Evolutionary conservation across 2,797 vertebrate genomes (phyloP).

Genomic region (Hydrophis major): DNA sequence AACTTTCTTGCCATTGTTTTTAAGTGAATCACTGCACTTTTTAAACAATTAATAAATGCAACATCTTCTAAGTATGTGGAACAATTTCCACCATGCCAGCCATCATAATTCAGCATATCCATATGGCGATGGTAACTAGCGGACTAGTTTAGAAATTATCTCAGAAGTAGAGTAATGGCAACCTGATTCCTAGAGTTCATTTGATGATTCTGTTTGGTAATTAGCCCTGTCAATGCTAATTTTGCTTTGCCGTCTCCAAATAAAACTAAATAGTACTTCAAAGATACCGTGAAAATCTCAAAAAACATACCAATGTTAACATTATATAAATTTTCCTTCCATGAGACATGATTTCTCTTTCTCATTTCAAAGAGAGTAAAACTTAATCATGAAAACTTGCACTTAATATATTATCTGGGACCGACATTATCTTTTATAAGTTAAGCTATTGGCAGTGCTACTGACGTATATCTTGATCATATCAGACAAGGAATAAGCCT

Average conservation of each 20-base stretch:
- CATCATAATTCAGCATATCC: not conserved
- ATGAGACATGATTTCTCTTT: not conserved
- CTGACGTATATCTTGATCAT: not conserved
- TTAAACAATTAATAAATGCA: not conserved
- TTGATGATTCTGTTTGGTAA: not conserved
- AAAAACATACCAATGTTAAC: not conserved
- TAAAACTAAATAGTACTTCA: not conserved
- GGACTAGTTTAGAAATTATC: not conserved
- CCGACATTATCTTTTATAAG: not conserved
- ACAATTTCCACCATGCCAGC: not conserved
- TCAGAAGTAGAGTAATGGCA: not conserved
- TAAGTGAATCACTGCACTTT: not conserved
- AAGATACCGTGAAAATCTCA: not conserved
- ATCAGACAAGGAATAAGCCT: not conserved
- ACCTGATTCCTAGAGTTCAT: not conserved
- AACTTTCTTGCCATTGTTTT: not conserved
- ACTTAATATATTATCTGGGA: slow-evolving; percentile 17
- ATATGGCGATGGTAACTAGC: not conserved
- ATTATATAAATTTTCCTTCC: not conserved
- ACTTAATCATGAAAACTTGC: not conserved
- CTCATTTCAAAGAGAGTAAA: not conserved
- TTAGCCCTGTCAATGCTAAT: not conserved
- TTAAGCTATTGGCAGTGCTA: not conserved
- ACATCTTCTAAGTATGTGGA: not conserved
- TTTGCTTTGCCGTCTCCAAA: not conserved